Evolutionary conservation across 2,888 invertebrate species (phyloP).

Genomic region (Drosophila meridionalis): DNA sequence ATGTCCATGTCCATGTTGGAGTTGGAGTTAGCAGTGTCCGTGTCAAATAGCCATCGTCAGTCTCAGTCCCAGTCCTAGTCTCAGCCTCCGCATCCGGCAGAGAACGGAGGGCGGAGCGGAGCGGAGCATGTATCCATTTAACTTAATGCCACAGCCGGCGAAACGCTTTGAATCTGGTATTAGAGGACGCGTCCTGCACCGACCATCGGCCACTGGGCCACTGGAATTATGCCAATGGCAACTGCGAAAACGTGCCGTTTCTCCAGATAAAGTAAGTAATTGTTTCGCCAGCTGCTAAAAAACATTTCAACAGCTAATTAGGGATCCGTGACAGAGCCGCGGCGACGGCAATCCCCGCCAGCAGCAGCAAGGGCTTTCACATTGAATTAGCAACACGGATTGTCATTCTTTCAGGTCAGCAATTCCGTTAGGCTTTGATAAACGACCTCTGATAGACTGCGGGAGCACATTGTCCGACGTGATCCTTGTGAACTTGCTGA

Average conservation of each 20-base stretch:
- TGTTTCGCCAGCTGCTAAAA: constrained; percentile 59
- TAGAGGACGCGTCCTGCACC: constrained; percentile 25
- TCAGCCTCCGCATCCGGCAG: neutral
- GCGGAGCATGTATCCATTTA: constrained; percentile 57
- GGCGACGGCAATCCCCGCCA: neutral
- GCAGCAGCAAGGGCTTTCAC: neutral
- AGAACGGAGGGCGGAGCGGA: neutral
- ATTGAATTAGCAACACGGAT: constrained; percentile 9
- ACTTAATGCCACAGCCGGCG: constrained; percentile 64
- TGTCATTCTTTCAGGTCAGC: neutral
- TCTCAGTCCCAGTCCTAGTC: neutral
- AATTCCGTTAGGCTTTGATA: constrained; percentile 5
- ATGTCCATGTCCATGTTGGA: constrained; percentile 4
- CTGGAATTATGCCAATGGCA: constrained; percentile 21
- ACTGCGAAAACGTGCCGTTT: constrained; percentile 53
- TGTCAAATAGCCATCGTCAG: constrained; percentile 9
- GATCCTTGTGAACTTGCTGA: neutral
- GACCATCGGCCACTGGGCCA: constrained; percentile 13
- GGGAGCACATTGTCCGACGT: neutral
- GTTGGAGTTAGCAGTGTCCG: constrained; percentile 9
- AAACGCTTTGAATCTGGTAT: constrained; percentile 53
- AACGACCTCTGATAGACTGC: neutral
- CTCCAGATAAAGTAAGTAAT: constrained; percentile 63
- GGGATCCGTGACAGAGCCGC: constrained; percentile 26
- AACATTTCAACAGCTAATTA: constrained; percentile 72